These are phyloP conservation scores for Corythornis madagascariensis DNA, from an alignment of 2,113 vertebrate species.

Conservation along the genomic window DNA sequence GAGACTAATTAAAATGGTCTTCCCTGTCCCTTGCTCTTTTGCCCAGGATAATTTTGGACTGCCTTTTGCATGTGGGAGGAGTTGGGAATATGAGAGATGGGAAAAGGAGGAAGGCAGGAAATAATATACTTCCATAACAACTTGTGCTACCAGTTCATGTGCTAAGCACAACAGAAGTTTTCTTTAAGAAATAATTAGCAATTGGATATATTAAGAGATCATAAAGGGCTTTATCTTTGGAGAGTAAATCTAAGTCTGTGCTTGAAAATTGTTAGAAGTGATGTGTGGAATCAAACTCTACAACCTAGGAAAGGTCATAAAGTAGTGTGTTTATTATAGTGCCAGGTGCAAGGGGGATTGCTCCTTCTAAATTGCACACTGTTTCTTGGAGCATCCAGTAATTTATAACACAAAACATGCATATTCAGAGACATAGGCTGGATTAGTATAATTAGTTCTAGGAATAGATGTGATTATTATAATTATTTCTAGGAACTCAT, in stretches of 20 bases:
- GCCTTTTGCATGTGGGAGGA: neutral
- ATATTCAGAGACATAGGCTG: no score
- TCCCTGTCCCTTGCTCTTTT: neutral
- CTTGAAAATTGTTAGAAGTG: neutral
- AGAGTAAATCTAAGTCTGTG: neutral
- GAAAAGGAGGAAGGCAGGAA: neutral
- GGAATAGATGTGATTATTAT: no score
- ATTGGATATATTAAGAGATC: neutral
- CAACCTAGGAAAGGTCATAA: no score
- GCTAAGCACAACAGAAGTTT: neutral
- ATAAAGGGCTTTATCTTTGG: neutral
- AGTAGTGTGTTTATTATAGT: no score
- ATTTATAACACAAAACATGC: no score
- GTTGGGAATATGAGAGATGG: neutral
- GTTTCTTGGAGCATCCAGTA: no score
- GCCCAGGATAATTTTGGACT: neutral
- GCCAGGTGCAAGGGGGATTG: no score
- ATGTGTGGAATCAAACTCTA: no score
- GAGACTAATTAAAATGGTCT: neutral
- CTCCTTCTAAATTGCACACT: no score
- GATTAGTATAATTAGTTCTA: no score
- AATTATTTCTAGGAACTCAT: no score
- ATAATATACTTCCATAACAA: fast-evolving
- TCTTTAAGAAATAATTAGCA: neutral
- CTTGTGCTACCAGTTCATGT: neutral